These are phyloP conservation scores for Neolamprologus modestus DNA, from an alignment of 2,113 vertebrate species.

Conservation along the genomic window DNA sequence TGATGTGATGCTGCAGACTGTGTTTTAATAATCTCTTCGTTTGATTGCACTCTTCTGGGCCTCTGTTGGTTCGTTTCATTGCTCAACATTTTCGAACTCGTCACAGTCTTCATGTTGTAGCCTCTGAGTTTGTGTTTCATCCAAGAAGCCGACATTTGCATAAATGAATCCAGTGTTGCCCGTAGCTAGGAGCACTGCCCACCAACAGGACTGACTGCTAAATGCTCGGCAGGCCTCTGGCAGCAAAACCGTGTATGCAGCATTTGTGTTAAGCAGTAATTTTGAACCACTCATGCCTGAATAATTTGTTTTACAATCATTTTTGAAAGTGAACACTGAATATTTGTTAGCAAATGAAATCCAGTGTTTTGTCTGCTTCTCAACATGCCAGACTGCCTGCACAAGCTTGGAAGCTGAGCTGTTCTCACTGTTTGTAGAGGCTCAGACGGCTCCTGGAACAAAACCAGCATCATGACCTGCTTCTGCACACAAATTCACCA, in stretches of 20 bases:
- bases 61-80: no score
- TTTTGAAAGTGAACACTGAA: not conserved
- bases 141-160: not conserved
- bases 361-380: not conserved
- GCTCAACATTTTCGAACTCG: no score
- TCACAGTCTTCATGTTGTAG: not conserved
- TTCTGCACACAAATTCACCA: conserved; percentile 17
- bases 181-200: not conserved
- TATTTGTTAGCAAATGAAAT: not conserved
- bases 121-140: conserved; percentile 2
- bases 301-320: not conserved
- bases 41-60: no score
- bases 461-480: not conserved
- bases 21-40: no score
- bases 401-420: not conserved
- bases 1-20: no score
- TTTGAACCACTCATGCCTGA: not conserved
- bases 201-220: not conserved
- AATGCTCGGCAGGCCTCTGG: not conserved
- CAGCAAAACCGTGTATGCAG: not conserved
- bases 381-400: not conserved
- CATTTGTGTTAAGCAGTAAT: not conserved
- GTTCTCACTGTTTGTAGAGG: conserved; percentile 3
- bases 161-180: not conserved
- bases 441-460: not conserved